Conservation (phyloP, 53 echinoderm and acorn worm genomes). For the Glandiceps talaboti region DNA sequence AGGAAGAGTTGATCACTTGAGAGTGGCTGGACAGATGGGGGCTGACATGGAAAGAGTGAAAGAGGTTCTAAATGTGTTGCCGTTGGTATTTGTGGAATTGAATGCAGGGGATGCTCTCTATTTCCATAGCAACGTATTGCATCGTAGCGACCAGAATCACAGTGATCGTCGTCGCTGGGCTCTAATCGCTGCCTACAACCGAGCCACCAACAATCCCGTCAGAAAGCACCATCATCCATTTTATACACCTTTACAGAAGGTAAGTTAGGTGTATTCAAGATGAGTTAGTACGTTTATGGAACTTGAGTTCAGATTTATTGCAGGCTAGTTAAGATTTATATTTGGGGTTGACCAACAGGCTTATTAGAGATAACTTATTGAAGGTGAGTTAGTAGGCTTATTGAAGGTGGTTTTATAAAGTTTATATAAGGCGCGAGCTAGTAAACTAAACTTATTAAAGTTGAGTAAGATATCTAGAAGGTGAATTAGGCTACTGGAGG, state of each 20-base stretch:
- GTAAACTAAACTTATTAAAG: too few species aligned
- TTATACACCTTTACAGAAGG: constrained; percentile 57
- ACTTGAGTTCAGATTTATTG: too few species aligned
- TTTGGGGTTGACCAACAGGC: too few species aligned
- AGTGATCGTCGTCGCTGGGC: constrained; percentile 57
- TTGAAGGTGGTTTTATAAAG: too few species aligned
- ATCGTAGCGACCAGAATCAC: constrained; percentile 51
- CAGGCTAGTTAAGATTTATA: too few species aligned
- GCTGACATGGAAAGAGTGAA: constrained; percentile 53
- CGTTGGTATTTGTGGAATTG: constrained; percentile 36
- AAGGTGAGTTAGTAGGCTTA: too few species aligned
- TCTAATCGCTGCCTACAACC: constrained; percentile 54
- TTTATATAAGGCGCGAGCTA: too few species aligned
- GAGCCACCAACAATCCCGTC: constrained; percentile 56
- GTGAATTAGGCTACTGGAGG: too few species aligned
- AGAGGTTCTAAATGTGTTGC: constrained; percentile 38
- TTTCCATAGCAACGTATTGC: constrained; percentile 69
- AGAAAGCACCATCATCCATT: constrained; percentile 58
- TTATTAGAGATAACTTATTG: too few species aligned
- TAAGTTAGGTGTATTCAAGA: constrained; percentile 12
- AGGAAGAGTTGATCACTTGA: constrained; percentile 48
- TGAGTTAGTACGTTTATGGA: too few species aligned
- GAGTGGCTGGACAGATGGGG: constrained; percentile 58
- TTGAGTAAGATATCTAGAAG: too few species aligned
- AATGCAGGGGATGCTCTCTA: constrained; percentile 61